Base-by-base conservation (phyloP, 2,113 vertebrate genomes). In the Chinchilla lanigera region DNA sequence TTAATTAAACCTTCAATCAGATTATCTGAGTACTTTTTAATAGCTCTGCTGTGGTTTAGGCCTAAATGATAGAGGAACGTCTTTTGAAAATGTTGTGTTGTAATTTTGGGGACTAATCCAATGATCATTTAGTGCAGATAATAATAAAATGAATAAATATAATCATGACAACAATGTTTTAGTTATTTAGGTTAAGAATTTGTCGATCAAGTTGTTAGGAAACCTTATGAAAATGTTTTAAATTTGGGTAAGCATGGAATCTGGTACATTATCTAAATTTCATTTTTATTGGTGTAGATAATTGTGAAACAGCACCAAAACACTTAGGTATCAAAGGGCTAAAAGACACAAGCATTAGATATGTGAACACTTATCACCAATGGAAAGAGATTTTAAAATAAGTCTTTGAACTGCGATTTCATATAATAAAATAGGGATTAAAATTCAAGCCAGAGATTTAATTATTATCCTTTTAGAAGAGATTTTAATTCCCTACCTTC, bases 221-320 rank as follows among this genome's bases (percentile, higher is more conserved):
- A 94, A 92, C 16, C 52, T 94, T 96, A n/a, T 33, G 58, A 77
- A 83, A 63, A 89, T 60, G 88, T 28, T 44, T 83, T 92, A 75
- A 92, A 89, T 94, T 71, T 90, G n/a, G 89, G 14, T 58, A 13
- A 56, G 86, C 60, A 67, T 63, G 26, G 92, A 85, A 95, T 94
- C 86, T 78, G 84, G 73, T 38, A 71, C 44, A 35, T 86, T 58
- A 65, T 81, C 93, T 80, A 73, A 73, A 90, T 88, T 80, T 67
- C 35, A 52, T 91, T 93, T 93, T 88, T 93, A 89, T 67, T 92
- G 56, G 38, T 24, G 41, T 38, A 91, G 69, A 67, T 89, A 71
- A 95, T 38, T 91, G 38, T 88, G 52, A 81, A 86, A 82, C 10
- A n/a, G 26, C 65, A 61, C 75, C 56, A 14, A 73, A 81, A 89